These are phyloP conservation scores for Cossypha dichroa DNA, from an alignment of 2,797 vertebrate genomes.

Conservation along the genomic window DNA sequence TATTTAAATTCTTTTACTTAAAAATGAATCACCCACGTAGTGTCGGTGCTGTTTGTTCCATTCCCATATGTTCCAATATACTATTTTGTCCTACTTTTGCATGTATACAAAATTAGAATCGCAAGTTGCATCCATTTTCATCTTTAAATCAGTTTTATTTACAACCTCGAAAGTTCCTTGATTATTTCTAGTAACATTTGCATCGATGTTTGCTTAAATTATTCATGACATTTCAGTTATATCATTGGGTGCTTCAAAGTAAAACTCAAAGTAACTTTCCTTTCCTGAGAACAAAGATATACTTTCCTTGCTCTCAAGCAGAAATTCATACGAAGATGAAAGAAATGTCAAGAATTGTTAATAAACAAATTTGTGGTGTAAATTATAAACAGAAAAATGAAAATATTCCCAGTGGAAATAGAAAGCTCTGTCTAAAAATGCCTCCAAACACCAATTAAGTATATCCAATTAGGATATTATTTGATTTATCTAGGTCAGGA, in stretches of 20 bases:
- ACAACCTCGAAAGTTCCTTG: conserved; percentile 57
- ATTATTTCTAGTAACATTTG: conserved; percentile 63
- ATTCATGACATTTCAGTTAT: conserved; percentile 72
- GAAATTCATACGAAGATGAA: conserved; percentile 57
- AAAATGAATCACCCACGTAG: conserved; percentile 27
- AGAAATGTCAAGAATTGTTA: conserved; percentile 59
- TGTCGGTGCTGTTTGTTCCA: not conserved
- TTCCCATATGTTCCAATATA: conserved; percentile 41
- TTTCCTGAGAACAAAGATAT: conserved; percentile 62
- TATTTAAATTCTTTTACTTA: conserved; percentile 24
- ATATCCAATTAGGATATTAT: conserved; percentile 25
- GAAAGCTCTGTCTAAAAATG: conserved; percentile 38
- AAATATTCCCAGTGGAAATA: conserved; percentile 54
- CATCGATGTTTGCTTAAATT: conserved; percentile 61
- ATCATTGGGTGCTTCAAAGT: conserved; percentile 68
- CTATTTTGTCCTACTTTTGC: conserved; percentile 60
- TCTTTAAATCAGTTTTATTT: conserved; percentile 67
- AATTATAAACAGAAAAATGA: conserved; percentile 60
- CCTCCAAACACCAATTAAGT: conserved; percentile 47
- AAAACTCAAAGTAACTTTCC: conserved; percentile 60
- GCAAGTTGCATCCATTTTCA: conserved; percentile 56
- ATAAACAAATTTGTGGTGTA: conserved; percentile 58
- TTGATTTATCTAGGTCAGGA: conserved; percentile 59
- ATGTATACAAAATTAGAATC: conserved; percentile 53
- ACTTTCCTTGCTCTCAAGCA: conserved; percentile 29